These are phyloP conservation scores for Timema podura DNA, from an alignment of 2,888 invertebrate genomes.

Conservation along the genomic window DNA sequence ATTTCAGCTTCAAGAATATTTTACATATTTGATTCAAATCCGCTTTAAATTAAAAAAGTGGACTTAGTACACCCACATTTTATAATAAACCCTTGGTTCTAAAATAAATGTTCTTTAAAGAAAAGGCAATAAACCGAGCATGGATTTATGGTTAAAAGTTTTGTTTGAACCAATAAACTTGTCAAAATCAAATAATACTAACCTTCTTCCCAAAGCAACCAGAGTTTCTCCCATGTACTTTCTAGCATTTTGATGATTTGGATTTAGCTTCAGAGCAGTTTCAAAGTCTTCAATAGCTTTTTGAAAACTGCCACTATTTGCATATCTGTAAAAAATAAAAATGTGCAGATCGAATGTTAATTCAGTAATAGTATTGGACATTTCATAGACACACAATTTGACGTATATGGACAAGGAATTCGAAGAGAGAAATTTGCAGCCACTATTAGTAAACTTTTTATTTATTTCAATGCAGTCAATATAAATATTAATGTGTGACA, in stretches of 20 bases:
- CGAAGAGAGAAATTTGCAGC: too few species aligned
- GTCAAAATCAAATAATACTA: constrained; percentile 1
- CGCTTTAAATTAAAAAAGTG: too few species aligned
- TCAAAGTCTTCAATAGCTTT: constrained; percentile 95
- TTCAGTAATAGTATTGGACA: too few species aligned
- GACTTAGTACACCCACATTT: too few species aligned
- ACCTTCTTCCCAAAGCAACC: constrained; percentile 74
- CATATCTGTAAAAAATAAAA: constrained; percentile 53
- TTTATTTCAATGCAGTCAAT: too few species aligned
- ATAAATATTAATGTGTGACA: too few species aligned
- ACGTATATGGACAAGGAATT: too few species aligned
- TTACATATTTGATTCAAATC: too few species aligned
- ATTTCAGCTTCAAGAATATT: too few species aligned
- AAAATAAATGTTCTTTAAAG: neutral
- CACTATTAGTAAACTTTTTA: too few species aligned
- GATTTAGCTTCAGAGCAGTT: constrained; percentile 81
- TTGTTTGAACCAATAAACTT: too few species aligned
- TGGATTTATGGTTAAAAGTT: neutral
- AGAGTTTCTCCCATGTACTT: constrained; percentile 93
- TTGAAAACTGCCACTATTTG: constrained; percentile 89
- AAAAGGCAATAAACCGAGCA: neutral
- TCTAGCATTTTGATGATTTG: constrained; percentile 86
- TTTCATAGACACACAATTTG: too few species aligned
- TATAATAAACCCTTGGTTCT: neutral
- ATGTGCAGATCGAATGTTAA: neutral